Conservation (phyloP, 2,113 vertebrate genomes). For the Gobiocypris rarus region DNA sequence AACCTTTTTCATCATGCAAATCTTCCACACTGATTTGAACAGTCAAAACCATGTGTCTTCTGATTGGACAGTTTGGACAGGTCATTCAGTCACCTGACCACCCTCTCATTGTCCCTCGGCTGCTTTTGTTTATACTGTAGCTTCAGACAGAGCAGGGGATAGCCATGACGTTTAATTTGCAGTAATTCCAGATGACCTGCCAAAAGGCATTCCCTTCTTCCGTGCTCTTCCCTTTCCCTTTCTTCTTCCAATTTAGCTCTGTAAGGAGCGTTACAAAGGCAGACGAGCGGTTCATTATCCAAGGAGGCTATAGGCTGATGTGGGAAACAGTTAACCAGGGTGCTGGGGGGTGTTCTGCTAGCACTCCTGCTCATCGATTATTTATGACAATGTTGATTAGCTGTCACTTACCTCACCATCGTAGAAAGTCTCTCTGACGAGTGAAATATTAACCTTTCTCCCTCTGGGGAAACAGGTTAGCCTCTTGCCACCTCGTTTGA, state of each 20-base stretch:
- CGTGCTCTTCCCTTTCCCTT: slow-evolving; percentile 59
- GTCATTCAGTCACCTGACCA: slow-evolving; percentile 18
- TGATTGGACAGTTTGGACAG: slow-evolving; percentile 50
- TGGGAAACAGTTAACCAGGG: slow-evolving; percentile 50
- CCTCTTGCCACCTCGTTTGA: slow-evolving; percentile 49
- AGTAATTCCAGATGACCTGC: slow-evolving; percentile 79
- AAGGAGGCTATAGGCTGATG: slow-evolving; percentile 44
- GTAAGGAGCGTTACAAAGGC: slow-evolving; percentile 73
- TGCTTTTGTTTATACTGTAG: slow-evolving; percentile 47
- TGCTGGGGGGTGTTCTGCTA: slow-evolving; percentile 21
- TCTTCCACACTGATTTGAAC: slow-evolving; percentile 32
- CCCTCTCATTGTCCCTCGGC: background rate
- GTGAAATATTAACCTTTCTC: slow-evolving; percentile 80
- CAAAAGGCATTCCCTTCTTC: slow-evolving; percentile 73
- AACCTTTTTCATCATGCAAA: slow-evolving; percentile 7
- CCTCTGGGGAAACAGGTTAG: slow-evolving; percentile 66
- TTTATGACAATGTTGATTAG: slow-evolving; percentile 88
- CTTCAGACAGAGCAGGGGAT: slow-evolving; percentile 32
- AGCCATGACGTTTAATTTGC: slow-evolving; percentile 79
- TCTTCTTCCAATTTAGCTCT: slow-evolving; percentile 76
- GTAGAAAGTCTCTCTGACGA: slow-evolving; percentile 82
- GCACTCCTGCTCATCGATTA: slow-evolving; percentile 78
- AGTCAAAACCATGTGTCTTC: slow-evolving; percentile 33
- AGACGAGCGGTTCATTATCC: slow-evolving; percentile 75
- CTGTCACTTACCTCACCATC: slow-evolving; percentile 81